phyloP scores from a whole-genome alignment of 2,888 invertebrate species.

The Onchidella celtica region DNA sequence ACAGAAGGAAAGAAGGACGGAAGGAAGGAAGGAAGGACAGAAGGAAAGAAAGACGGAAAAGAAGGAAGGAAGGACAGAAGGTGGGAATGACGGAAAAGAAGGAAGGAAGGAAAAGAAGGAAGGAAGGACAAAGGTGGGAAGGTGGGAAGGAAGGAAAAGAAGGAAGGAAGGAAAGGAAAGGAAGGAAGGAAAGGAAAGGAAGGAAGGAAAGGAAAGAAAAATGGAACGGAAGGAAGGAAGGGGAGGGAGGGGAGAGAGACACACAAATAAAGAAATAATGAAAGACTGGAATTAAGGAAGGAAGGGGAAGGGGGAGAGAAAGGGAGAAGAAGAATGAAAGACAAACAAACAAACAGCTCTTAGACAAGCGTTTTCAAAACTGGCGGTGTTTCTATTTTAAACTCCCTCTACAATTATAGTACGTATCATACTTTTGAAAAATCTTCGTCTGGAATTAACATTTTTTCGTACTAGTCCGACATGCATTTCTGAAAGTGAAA shows the following conservation, averaged over 20 bases:
- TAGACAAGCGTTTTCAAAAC: too few relatives aligned
- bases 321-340: not conserved
- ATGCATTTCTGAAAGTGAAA: too few relatives aligned
- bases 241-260: not conserved
- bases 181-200: not conserved
- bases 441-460: too few relatives aligned
- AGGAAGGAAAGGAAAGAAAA: not conserved
- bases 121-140: not conserved
- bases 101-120: slow-evolving; percentile 4
- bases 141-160: not conserved
- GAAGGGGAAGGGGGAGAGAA: not conserved
- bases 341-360: not conserved
- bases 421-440: too few relatives aligned
- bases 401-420: too few relatives aligned
- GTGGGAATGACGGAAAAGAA: not conserved
- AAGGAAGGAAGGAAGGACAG: not conserved
- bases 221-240: not conserved
- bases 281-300: not conserved
- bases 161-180: not conserved
- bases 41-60: not conserved
- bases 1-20: not conserved
- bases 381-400: too few relatives aligned
- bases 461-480: too few relatives aligned
- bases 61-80: not conserved
- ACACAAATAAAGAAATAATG: not conserved